Base-by-base conservation (phyloP, 2,888 invertebrate species). In the Heteromyza rotundicornis region DNA sequence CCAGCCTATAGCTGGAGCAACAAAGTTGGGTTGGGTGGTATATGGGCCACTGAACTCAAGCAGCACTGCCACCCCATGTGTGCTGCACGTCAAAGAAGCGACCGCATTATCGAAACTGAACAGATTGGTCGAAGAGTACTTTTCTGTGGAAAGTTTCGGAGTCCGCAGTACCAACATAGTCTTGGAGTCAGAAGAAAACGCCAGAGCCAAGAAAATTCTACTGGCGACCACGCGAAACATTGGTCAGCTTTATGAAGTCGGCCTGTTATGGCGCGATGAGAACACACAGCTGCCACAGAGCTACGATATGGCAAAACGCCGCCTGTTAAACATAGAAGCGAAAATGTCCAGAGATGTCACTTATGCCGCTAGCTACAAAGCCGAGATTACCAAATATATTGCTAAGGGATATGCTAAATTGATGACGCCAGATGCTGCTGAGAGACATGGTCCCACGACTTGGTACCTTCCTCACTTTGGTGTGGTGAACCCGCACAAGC, bases 381-480 rank as follows among this genome's bases (percentile, higher is more conserved):
- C 0, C 2, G 40, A 63, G 35, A 63, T 63, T 12, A 10, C 17
- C 17, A 47, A 51, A 12, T 61, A 64, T 19, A 54, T 60, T 12
- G 2, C 35, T 1, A 66, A 71, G 54, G 65, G 62, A 27, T 70
- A 73, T 32, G 67, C 68, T 1, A 50, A 62, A 23, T 55, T 63
- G 58, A 50, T 66, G 19, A 50, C 51, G 22, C 54, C 50, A 23
- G 57, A 62, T 24, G 67, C 70, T 57, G 19, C 64, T 23, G 36
- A 60, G 1, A 10, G 55, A 2, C 36, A 52, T 19, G 23, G 44
- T 53, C 17, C 56, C n/a, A 22, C 17, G 56, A 68, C 60, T 10
- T 75, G 74, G 75, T 76, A 73, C 56, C 52, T 74, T 16, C 73
- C 74, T 5, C 71, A 75, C 53, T 75, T 76, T 65, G 66, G 64